Percentiles rank a stretch among this genome's conserved stretches.
Evolutionary conservation across 92 coral and sea anemone species (phyloP).

Genomic region (Siderastrea radians): DNA sequence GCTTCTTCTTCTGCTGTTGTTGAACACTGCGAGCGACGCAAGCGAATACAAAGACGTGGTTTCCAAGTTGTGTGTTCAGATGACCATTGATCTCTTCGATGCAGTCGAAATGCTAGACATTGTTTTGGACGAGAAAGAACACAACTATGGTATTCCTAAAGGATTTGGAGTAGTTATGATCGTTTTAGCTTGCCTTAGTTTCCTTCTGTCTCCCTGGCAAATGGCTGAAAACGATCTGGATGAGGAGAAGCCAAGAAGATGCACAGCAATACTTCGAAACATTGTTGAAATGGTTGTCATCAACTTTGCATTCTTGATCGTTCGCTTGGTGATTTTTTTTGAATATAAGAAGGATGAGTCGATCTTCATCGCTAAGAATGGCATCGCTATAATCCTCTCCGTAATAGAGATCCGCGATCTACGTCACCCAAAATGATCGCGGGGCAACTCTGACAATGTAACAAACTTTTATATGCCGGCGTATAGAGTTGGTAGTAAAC

Average conservation of each 20-base stretch:
- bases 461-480: too few relatives aligned
- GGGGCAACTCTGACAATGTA: too few relatives aligned
- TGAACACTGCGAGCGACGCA: slow-evolving; percentile 9
- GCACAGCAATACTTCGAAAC: not conserved
- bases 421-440: not conserved
- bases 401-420: not conserved
- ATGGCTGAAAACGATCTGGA: slow-evolving; percentile 58
- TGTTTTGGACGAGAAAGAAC: slow-evolving; percentile 35
- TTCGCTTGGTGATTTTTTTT: slow-evolving; percentile 50
- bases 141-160: slow-evolving; percentile 14
- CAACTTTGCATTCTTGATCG: slow-evolving; percentile 42
- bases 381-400: not conserved
- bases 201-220: slow-evolving; percentile 56
- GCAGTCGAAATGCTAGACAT: slow-evolving; percentile 67
- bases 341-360: slow-evolving; percentile 62
- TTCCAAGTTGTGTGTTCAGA: slow-evolving; percentile 33
- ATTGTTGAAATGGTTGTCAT: slow-evolving; percentile 10
- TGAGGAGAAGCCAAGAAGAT: not conserved
- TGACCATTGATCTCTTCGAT: slow-evolving; percentile 76
- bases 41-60: slow-evolving; percentile 33
- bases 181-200: slow-evolving; percentile 36
- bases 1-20: slow-evolving; percentile 24
- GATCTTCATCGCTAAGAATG: slow-evolving; percentile 59
- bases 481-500: too few relatives aligned
- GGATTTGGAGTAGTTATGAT: slow-evolving; percentile 35